Evolutionary conservation across 2,888 invertebrate genomes (phyloP), one percentile per base, ranked within the genome.

Genomic region (Drosophila helvetica): DNA sequence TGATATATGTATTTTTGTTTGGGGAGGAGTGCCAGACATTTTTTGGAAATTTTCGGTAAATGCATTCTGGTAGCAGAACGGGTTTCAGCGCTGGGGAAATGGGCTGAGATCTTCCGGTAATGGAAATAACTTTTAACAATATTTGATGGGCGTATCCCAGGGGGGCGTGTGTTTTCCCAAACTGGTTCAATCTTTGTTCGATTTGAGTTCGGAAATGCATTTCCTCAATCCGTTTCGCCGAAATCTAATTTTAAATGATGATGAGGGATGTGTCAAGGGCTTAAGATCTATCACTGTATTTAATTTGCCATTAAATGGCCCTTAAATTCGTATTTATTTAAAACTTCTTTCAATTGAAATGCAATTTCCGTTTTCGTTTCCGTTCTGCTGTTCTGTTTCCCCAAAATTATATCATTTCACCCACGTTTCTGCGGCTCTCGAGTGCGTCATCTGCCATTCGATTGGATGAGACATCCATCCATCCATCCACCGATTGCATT

Each of bases 51-150:
- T 48, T 58, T 18, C 8, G 52, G 58, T n/a, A 68, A 43, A 47
- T 22, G 43, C 52, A 57, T 48, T 43, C 33, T 22, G 54, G n/a
- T 8, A 17, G 25, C 22, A 66, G 38, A 71, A 38, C 47, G 55
- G 66, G 54, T 48, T 75, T 55, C 18, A 3, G 45, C 10, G 43
- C 15, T 43, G 52, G 57, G 30, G 62, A 48, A 38, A 38, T 38
- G 38, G 38, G 38, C 5, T 12, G 12, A 15, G 18, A 45, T 6
- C 50, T 88, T 81, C 81, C 81, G 81, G 83, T 55, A 61, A 66
- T 71, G 60, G 48, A 79, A 77, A 68, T 81, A 74, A 68, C 27
- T 55, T 70, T 75, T 60, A 25, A 56, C 50, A 25, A 42, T 17
- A 53, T 46, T 38, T 7, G 19, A 47, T 27, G 61, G 62, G 61